Evolutionary conservation across 1,140 invertebrate species (phyloP).

Genomic region (Nebria ingens): DNA sequence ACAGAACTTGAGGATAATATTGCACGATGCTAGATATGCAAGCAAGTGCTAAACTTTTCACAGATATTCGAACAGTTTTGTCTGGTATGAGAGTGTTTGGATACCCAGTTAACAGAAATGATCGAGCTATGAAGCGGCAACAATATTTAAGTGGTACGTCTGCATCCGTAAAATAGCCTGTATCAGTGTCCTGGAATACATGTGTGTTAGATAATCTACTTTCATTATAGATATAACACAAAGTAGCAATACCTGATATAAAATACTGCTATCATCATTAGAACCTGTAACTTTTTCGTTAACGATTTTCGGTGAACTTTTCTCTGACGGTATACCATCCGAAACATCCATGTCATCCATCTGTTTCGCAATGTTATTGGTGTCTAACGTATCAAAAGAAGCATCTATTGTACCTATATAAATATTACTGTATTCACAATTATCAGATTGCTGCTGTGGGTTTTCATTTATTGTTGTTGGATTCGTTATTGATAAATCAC

Average conservation of each 20-base stretch:
- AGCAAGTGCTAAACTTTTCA: conserved; percentile 69
- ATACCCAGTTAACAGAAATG: conserved; percentile 62
- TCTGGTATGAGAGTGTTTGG: conserved; percentile 51
- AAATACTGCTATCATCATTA: conserved; percentile 9
- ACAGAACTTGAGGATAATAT: conserved; percentile 59
- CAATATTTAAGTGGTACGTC: conserved; percentile 64
- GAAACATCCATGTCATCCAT: conserved; percentile 15
- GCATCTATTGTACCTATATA: conserved; percentile 18
- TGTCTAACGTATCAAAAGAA: conserved; percentile 18
- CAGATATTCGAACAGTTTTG: conserved; percentile 63
- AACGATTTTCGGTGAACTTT: conserved; percentile 23
- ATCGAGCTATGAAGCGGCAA: conserved; percentile 57
- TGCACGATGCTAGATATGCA: conserved; percentile 59
- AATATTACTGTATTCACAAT: conserved; percentile 17
- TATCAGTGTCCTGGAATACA: conserved; percentile 40
- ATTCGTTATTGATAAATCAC: background rate
- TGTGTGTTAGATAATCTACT: conserved; percentile 14
- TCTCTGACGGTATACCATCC: conserved; percentile 27
- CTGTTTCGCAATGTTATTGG: conserved; percentile 20
- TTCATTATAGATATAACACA: conserved; percentile 11
- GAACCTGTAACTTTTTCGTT: conserved; percentile 21
- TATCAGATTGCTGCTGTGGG: background rate
- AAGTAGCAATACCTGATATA: conserved; percentile 16
- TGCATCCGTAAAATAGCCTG: conserved; percentile 54
- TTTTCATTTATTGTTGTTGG: background rate